Evolutionary conservation across 2,888 invertebrate genomes (phyloP).

Genomic region (Sinotaia quadrata): DNA sequence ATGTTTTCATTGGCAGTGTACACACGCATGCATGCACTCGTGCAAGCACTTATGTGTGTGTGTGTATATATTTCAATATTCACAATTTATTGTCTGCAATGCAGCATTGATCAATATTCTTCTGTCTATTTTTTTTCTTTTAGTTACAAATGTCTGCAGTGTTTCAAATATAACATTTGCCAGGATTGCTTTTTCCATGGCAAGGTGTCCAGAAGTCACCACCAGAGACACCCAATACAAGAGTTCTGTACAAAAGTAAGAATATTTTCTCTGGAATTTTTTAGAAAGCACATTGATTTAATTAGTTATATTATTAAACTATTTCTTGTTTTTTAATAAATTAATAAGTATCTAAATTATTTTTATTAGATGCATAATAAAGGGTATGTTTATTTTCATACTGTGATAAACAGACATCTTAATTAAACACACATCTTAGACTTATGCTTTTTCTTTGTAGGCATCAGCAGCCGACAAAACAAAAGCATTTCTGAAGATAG

Average conservation of each 20-base stretch:
- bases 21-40: neutral
- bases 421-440: no score
- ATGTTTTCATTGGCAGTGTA: no score
- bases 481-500: constrained; percentile 71
- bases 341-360: no score
- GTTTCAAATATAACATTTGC: constrained; percentile 80
- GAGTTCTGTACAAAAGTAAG: constrained; percentile 80
- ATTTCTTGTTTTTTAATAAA: no score
- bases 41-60: neutral
- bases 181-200: constrained; percentile 81
- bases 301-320: no score
- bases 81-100: no score
- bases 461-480: constrained; percentile 72
- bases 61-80: no score
- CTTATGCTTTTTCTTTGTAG: constrained; percentile 63
- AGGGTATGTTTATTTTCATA: no score
- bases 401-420: no score
- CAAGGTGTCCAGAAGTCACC: constrained; percentile 77
- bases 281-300: no score
- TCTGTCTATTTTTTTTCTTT: constrained; percentile 44
- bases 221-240: constrained; percentile 79
- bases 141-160: constrained; percentile 79
- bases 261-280: no score
- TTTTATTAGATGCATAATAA: no score
- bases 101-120: neutral